Conservation (phyloP, 2,113 vertebrate genomes). For the Semnornis frantzii region DNA sequence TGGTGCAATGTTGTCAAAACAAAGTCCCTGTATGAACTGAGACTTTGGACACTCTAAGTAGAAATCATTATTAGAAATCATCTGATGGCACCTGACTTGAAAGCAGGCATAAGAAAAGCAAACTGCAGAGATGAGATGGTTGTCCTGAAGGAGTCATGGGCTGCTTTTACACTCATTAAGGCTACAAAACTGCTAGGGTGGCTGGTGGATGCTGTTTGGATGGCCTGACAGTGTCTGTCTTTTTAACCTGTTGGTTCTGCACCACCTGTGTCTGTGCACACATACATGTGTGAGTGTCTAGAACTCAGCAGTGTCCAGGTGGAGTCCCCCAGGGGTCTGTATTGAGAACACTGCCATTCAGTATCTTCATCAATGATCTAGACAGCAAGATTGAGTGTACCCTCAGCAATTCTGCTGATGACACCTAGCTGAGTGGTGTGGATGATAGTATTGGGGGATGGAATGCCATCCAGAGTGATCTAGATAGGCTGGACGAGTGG, state of each 20-base stretch:
- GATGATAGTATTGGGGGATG: no score
- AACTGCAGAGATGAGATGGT: not conserved
- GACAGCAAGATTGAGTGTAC: no score
- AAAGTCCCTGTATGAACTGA: not conserved
- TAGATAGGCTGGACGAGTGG: no score
- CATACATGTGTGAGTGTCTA: accelerated
- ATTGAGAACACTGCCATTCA: no score
- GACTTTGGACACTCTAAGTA: not conserved
- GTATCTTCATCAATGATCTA: no score
- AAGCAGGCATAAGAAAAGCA: not conserved
- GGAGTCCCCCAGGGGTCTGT: no score
- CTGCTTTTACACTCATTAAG: not conserved
- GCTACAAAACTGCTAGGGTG: not conserved
- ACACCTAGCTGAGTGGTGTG: no score
- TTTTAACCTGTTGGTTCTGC: not conserved
- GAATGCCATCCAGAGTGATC: no score
- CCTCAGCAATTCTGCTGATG: no score
- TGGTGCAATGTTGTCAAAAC: not conserved
- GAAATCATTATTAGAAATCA: not conserved
- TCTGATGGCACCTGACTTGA: not conserved
- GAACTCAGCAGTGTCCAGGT: not conserved
- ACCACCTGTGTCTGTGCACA: accelerated
- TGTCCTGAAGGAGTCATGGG: not conserved
- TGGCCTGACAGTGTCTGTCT: not conserved
- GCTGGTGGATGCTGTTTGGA: not conserved